These are phyloP conservation scores for Dynastes maya DNA, from an alignment of 2,888 invertebrate species.

Conservation along the genomic window DNA sequence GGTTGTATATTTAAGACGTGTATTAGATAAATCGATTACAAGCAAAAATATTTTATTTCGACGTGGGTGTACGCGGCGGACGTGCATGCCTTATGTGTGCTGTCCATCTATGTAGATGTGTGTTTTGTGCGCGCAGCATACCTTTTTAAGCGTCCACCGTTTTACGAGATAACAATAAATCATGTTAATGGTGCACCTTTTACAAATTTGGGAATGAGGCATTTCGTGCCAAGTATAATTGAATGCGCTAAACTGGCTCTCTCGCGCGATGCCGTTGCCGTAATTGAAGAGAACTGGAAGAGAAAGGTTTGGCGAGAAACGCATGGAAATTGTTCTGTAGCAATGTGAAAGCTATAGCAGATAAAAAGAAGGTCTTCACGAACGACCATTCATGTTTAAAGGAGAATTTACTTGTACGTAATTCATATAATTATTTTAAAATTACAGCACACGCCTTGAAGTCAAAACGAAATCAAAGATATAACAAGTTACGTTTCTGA, in stretches of 20 bases:
- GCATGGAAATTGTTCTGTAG: constrained; percentile 14
- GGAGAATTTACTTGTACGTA: too few species aligned
- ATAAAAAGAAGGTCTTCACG: too few species aligned
- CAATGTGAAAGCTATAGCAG: constrained; percentile 19
- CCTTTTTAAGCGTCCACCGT: constrained; percentile 41
- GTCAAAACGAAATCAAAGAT: too few species aligned
- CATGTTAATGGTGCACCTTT: constrained; percentile 43
- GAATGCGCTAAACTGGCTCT: constrained; percentile 42
- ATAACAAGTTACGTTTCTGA: too few species aligned
- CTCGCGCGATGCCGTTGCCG: background rate
- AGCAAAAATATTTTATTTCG: constrained; percentile 47
- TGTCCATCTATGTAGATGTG: constrained; percentile 6
- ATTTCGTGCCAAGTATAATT: constrained; percentile 41
- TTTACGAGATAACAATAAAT: constrained; percentile 47
- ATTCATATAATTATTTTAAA: too few species aligned
- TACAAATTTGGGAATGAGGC: constrained; percentile 45
- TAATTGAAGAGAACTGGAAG: constrained; percentile 23
- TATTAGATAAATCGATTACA: constrained; percentile 56
- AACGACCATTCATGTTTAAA: too few species aligned
- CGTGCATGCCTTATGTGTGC: constrained; percentile 16
- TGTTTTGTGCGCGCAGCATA: constrained; percentile 34
- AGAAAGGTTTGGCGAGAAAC: constrained; percentile 26
- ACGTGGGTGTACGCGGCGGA: constrained; percentile 27
- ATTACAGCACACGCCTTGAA: too few species aligned
- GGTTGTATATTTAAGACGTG: constrained; percentile 55